Evolutionary conservation across 2,113 vertebrate species (phyloP).

Genomic region (Scophthalmus maximus): DNA sequence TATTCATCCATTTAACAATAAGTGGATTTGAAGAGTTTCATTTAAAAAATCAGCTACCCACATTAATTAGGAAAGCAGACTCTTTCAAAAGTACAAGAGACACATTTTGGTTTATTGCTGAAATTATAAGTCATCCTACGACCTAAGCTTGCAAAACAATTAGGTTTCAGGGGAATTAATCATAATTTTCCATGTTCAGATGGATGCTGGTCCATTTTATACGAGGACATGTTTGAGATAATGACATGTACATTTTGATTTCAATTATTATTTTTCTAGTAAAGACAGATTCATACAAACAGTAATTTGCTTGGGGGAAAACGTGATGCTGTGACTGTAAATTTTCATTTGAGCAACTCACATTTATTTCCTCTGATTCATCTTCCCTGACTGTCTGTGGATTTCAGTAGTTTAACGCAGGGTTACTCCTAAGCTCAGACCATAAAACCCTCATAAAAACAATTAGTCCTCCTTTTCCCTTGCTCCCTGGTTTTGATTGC

Average conservation of each 20-base stretch:
- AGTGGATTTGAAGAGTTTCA: constrained; percentile 57
- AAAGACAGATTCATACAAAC: background rate
- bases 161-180: background rate
- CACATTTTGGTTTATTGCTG: constrained; percentile 28
- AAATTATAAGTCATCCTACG: constrained; percentile 20
- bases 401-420: constrained; percentile 24
- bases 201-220: background rate
- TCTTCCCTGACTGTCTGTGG: background rate
- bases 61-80: constrained; percentile 32
- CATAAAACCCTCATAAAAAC: constrained; percentile 52
- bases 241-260: background rate
- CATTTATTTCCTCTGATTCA: constrained; percentile 7
- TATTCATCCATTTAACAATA: constrained; percentile 54
- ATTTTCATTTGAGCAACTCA: constrained; percentile 7
- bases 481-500: constrained; percentile 7
- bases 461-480: constrained; percentile 35
- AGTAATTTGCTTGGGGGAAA: background rate
- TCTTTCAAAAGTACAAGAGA: constrained; percentile 44
- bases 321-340: background rate
- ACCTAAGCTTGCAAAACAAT: constrained; percentile 30
- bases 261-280: background rate
- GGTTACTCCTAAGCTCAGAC: constrained; percentile 28
- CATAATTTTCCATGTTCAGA: background rate
- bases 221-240: background rate
- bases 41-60: constrained; percentile 39